A percentile compares a stretch with the other conserved stretches of the same genome.
phyloP scores from a whole-genome alignment of 2,797 vertebrate genomes.

The Megalops cyprinoides region DNA sequence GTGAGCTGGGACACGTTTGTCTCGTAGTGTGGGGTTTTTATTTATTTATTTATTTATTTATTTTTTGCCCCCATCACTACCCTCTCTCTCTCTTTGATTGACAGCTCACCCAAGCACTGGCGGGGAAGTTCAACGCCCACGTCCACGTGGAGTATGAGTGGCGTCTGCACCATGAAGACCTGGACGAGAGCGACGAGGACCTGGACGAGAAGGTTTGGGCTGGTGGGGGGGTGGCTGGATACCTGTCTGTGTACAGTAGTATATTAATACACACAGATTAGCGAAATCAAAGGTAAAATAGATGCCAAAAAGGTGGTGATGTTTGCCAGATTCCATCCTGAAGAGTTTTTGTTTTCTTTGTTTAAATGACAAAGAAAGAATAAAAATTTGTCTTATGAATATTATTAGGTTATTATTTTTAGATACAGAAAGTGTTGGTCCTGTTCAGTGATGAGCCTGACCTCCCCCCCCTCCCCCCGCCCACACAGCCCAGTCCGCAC shows the following conservation, averaged over 20 bases:
- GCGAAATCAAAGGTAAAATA: no score
- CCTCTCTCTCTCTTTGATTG: neutral
- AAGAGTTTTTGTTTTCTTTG: no score
- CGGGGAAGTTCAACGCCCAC: constrained; percentile 93
- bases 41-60: constrained; percentile 10
- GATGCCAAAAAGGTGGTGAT: no score
- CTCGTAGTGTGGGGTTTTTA: neutral
- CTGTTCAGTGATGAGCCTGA: neutral
- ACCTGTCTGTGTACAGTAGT: no score
- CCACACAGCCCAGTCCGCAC: constrained; percentile 92
- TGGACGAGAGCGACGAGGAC: constrained; percentile 97
- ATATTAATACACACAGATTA: no score
- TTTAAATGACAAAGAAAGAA: no score
- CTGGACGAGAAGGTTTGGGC: constrained; percentile 91
- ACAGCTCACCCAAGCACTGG: constrained; percentile 91
- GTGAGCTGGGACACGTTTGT: constrained; percentile 78
- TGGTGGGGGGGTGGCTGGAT: no score
- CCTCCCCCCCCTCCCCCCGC: neutral
- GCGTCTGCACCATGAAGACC: constrained; percentile 91
- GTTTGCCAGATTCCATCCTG: no score
- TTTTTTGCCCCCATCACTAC: neutral
- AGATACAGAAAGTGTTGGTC: neutral
- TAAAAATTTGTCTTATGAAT: no score
- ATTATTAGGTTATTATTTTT: no score
- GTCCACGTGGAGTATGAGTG: constrained; percentile 99